phyloP scores from a whole-genome alignment of 1,140 invertebrate species.

The Mya arenaria region DNA sequence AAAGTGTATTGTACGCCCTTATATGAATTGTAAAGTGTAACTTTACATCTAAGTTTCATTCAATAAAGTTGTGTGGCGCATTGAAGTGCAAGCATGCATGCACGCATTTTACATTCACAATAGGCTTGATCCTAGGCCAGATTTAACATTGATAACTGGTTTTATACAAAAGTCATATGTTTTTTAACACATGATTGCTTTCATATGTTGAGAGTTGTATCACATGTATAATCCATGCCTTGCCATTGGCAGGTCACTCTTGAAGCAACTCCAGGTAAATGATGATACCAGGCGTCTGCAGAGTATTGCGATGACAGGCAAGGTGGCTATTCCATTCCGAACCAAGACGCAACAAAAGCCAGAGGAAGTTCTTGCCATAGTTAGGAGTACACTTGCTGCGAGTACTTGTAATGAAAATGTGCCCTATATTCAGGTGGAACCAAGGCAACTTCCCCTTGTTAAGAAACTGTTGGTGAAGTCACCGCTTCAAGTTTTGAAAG shows the following conservation, averaged over 20 bases:
- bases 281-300: slow-evolving; percentile 61
- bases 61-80: too few relatives aligned
- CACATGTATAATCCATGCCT: too few relatives aligned
- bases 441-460: slow-evolving; percentile 59
- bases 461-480: slow-evolving; percentile 55
- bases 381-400: not conserved
- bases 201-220: too few relatives aligned
- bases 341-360: not conserved
- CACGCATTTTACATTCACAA: too few relatives aligned
- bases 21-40: too few relatives aligned
- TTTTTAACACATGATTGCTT: too few relatives aligned
- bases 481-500: slow-evolving; percentile 55
- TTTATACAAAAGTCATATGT: too few relatives aligned
- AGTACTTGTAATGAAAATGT: not conserved
- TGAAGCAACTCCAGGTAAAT: slow-evolving; percentile 54
- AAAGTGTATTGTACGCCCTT: too few relatives aligned
- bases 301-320: slow-evolving; percentile 31
- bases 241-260: slow-evolving; percentile 52
- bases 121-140: too few relatives aligned
- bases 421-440: slow-evolving; percentile 19
- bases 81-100: too few relatives aligned
- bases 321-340: slow-evolving; percentile 66
- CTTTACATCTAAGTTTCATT: too few relatives aligned
- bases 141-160: too few relatives aligned
- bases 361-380: not conserved